These are phyloP conservation scores for Poeciliopsis infans DNA, from an alignment of 2,797 vertebrate species.

Conservation along the genomic window DNA sequence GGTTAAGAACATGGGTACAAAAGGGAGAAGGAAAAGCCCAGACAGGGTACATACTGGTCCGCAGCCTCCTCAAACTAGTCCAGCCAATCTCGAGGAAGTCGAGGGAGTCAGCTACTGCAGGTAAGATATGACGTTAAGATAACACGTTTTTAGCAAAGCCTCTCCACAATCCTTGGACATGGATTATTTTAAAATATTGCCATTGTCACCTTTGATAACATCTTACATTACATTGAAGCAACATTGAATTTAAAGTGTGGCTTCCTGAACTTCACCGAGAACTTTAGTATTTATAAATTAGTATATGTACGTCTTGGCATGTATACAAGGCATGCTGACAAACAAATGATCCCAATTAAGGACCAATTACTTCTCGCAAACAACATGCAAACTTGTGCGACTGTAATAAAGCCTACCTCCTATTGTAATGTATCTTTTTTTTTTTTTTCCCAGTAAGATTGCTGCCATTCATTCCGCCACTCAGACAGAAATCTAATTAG, in stretches of 20 bases:
- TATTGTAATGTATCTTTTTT: constrained; percentile 33
- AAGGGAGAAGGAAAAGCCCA: not conserved
- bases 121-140: not conserved
- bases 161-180: not conserved
- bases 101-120: not conserved
- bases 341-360: constrained; percentile 47
- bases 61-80: not conserved
- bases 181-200: constrained; percentile 5
- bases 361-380: constrained; percentile 58
- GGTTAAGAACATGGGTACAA: not conserved
- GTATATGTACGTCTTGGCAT: not conserved
- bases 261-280: not conserved
- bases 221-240: constrained; percentile 40
- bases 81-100: not conserved
- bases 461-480: constrained; percentile 72
- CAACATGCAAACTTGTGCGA: constrained; percentile 44
- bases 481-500: constrained; percentile 82
- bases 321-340: not conserved
- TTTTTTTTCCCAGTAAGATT: constrained; percentile 52
- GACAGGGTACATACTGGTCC: not conserved
- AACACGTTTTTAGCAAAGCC: not conserved
- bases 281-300: not conserved
- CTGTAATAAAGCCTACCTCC: constrained; percentile 56
- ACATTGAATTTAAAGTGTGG: constrained; percentile 18
- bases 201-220: constrained; percentile 3